Evolutionary conservation across 2,113 vertebrate genomes (phyloP).

Genomic region (Madoqua kirkii): DNA sequence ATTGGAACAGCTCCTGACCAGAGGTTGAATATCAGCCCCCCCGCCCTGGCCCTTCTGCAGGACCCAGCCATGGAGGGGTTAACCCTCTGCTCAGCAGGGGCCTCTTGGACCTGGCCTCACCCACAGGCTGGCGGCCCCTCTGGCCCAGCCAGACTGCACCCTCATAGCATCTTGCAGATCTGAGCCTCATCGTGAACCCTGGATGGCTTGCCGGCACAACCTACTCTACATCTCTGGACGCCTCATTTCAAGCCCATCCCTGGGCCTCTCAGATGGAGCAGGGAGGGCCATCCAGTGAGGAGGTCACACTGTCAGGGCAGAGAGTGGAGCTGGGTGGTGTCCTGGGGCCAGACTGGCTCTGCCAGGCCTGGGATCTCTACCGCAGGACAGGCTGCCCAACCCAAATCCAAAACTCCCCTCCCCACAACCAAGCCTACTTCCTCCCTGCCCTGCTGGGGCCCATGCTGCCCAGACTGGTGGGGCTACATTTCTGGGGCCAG

Average conservation of each 20-base stretch:
- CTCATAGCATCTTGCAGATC: background rate
- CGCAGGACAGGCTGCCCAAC: slow-evolving; percentile 18
- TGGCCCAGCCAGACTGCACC: background rate
- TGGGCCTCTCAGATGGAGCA: background rate
- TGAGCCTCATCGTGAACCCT: background rate
- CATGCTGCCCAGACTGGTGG: background rate
- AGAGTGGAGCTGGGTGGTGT: slow-evolving; percentile 6
- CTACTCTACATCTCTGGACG: background rate
- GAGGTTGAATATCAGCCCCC: no score
- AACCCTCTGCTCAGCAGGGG: background rate
- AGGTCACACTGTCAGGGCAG: background rate
- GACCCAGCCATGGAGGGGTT: background rate
- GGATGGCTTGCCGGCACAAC: background rate
- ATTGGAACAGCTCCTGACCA: background rate
- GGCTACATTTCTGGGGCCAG: slow-evolving; percentile 53
- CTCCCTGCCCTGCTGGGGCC: background rate
- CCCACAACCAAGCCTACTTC: background rate
- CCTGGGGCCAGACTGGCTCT: background rate
- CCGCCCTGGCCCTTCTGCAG: background rate
- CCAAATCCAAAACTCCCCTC: background rate
- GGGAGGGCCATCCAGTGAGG: background rate
- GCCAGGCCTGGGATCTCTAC: background rate
- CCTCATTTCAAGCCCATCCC: background rate
- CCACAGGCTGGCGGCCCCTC: background rate
- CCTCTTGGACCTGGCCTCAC: background rate